Conservation (phyloP, 1,140 invertebrate species). For the Rhagoletis zephyria region DNA sequence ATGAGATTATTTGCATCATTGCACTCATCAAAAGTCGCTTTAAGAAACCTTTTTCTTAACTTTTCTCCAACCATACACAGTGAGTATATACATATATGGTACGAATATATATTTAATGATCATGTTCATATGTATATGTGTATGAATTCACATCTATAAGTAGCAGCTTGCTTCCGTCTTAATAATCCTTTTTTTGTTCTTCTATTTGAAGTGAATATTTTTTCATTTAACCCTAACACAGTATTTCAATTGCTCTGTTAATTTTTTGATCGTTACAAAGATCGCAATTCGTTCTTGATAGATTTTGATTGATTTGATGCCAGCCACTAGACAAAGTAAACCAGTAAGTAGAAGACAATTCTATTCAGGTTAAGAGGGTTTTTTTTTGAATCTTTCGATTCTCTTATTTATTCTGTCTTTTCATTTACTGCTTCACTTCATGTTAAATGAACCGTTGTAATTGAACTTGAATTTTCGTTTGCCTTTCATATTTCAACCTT, state of each 20-base stretch:
- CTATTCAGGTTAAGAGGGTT: background rate
- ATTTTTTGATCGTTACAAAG: background rate
- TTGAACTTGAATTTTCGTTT: too few relatives aligned
- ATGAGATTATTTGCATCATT: constrained; percentile 39
- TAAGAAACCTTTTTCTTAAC: background rate
- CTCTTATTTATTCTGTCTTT: background rate
- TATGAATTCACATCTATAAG: background rate
- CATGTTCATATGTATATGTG: background rate
- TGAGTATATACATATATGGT: background rate
- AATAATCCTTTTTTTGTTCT: background rate
- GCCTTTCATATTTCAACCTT: background rate
- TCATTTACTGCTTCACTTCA: constrained; percentile 14
- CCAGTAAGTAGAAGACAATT: background rate
- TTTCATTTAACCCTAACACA: background rate
- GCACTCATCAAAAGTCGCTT: background rate
- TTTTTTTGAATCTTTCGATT: background rate
- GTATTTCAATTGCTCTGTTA: background rate
- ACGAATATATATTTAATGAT: background rate
- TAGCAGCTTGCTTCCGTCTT: constrained; percentile 13
- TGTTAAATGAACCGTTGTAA: constrained; percentile 10
- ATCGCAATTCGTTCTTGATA: constrained; percentile 26
- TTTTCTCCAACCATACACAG: background rate
- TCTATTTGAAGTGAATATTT: background rate
- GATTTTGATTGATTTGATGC: constrained; percentile 27
- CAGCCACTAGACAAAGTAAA: background rate